Evolutionary conservation across 1,140 invertebrate species (phyloP).

Genomic region (Drosophila trapezifrons): DNA sequence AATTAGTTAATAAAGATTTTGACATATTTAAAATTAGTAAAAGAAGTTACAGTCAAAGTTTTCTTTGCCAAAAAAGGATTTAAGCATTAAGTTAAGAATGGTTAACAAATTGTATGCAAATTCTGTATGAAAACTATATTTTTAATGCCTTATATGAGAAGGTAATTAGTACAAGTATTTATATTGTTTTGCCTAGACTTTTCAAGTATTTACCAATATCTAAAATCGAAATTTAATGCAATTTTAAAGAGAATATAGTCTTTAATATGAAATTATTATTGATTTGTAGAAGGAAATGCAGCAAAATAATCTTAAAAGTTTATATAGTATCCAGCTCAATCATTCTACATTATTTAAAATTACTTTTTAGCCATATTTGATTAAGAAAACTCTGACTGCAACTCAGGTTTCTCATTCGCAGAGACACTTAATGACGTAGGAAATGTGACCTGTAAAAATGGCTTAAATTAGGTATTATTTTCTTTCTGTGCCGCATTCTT

Average conservation of each 20-base stretch:
- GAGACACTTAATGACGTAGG: constrained; percentile 9
- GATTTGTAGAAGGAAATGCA: too few species aligned
- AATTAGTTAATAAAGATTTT: too few species aligned
- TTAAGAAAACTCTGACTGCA: constrained; percentile 13
- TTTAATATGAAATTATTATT: not conserved
- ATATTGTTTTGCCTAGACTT: too few species aligned
- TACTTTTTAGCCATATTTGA: not conserved
- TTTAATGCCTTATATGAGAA: not conserved
- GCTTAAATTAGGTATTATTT: constrained; percentile 26
- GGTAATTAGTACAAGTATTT: too few species aligned
- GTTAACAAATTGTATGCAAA: not conserved
- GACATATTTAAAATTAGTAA: not conserved
- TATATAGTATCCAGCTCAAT: not conserved
- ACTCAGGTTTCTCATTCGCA: constrained; percentile 14
- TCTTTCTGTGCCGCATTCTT: constrained; percentile 34
- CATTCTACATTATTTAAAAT: not conserved
- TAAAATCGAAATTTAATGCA: not conserved
- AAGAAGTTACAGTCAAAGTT: not conserved
- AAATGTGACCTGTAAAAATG: constrained; percentile 31
- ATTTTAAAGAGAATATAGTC: not conserved
- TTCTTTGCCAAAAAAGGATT: not conserved
- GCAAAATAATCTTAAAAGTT: not conserved
- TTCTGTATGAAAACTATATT: not conserved
- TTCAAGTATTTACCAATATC: too few species aligned
- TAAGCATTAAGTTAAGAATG: not conserved